Percentiles rank a stretch among this genome's conserved stretches.
Evolutionary conservation across 1,140 invertebrate genomes (phyloP).

Genomic region (Neodiprion fabricii): DNA sequence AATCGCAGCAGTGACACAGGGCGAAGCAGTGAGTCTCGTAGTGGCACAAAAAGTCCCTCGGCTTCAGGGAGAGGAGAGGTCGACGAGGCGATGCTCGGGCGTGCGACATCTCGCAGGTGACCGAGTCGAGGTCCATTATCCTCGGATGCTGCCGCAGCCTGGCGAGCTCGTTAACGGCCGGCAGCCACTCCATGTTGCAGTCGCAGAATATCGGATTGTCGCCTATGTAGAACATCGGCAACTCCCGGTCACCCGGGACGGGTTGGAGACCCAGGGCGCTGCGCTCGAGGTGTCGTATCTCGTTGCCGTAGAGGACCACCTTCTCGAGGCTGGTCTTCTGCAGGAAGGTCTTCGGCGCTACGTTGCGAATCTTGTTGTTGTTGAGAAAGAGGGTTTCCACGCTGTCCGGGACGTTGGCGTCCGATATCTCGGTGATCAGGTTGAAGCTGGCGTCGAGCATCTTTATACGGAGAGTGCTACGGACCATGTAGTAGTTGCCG

Average conservation of each 20-base stretch:
- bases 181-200: slow-evolving; percentile 86
- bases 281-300: slow-evolving; percentile 75
- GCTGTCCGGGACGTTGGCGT: slow-evolving; percentile 73
- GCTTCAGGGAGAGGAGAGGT: slow-evolving; percentile 81
- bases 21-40: slow-evolving; percentile 94
- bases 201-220: slow-evolving; percentile 84
- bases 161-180: slow-evolving; percentile 74
- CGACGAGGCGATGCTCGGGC: slow-evolving; percentile 81
- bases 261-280: slow-evolving; percentile 72
- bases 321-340: slow-evolving; percentile 72
- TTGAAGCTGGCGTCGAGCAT: slow-evolving; percentile 80
- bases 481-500: slow-evolving; percentile 73
- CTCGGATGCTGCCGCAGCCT: slow-evolving; percentile 82
- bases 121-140: slow-evolving; percentile 89
- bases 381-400: slow-evolving; percentile 79
- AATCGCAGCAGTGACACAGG: slow-evolving; percentile 93
- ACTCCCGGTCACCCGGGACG: slow-evolving; percentile 69
- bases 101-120: slow-evolving; percentile 89
- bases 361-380: slow-evolving; percentile 74
- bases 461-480: slow-evolving; percentile 71
- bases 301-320: slow-evolving; percentile 79
- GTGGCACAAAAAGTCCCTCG: slow-evolving; percentile 89
- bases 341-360: slow-evolving; percentile 76
- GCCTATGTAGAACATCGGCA: slow-evolving; percentile 81
- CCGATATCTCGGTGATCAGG: slow-evolving; percentile 70